phyloP scores from a whole-genome alignment of 2,797 vertebrate species.

The Helostoma temminkii region DNA sequence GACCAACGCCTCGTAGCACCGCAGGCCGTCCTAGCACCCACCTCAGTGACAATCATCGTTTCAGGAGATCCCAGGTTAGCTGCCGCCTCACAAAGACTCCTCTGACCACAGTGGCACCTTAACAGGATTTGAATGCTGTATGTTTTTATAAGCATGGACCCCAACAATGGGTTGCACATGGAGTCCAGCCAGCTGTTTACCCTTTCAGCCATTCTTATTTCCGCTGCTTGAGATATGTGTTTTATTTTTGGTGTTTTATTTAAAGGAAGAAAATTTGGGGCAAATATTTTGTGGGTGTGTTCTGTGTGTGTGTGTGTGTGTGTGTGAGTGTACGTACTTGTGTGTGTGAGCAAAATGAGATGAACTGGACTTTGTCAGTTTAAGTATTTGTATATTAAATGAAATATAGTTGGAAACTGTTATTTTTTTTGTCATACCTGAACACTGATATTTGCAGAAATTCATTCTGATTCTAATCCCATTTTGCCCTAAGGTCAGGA shows the following conservation, averaged over 20 bases:
- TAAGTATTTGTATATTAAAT: conserved; percentile 77
- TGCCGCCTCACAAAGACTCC: conserved; percentile 68
- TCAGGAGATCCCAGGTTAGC: conserved; percentile 75
- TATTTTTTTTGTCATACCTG: conserved; percentile 58
- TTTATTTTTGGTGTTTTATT: conserved; percentile 71
- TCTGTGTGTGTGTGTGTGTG: conserved; percentile 28
- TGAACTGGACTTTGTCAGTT: conserved; percentile 53
- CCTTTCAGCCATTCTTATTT: conserved; percentile 72
- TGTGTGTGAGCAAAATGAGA: conserved; percentile 54
- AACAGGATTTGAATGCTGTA: conserved; percentile 72
- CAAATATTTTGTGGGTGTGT: conserved; percentile 44
- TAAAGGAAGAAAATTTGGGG: conserved; percentile 47
- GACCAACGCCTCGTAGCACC: conserved; percentile 89
- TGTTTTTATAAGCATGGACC: conserved; percentile 66
- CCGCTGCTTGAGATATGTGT: conserved; percentile 72
- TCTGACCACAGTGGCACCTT: conserved; percentile 72
- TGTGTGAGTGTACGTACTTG: conserved; percentile 25
- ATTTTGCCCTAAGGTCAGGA: conserved; percentile 35
- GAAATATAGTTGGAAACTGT: conserved; percentile 65
- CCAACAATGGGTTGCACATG: conserved; percentile 60
- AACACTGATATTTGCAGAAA: conserved; percentile 61
- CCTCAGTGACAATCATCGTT: conserved; percentile 78
- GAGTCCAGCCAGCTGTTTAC: conserved; percentile 71
- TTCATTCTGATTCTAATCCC: conserved; percentile 34
- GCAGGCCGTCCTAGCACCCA: conserved; percentile 13